Conservation (phyloP, 2,113 vertebrate genomes). For the Sinocyclocheilus anophthalmus region DNA sequence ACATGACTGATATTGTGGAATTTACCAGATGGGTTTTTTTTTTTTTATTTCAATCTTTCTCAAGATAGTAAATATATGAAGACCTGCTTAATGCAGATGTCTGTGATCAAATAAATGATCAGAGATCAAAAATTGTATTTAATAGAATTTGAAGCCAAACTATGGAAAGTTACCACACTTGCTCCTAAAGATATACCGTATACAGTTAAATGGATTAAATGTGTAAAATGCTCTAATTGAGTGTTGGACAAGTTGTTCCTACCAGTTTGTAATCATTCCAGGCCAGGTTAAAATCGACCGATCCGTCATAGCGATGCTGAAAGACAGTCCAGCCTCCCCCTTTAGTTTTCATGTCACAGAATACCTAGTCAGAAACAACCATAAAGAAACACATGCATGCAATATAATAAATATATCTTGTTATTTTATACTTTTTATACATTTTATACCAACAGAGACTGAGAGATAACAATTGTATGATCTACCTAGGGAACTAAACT, state of each 20-base stretch:
- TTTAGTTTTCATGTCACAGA: slow-evolving; percentile 82
- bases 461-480: background rate
- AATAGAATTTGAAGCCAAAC: background rate
- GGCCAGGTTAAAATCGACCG: slow-evolving; percentile 76
- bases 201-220: background rate
- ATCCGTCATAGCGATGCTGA: slow-evolving; percentile 78
- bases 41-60: background rate
- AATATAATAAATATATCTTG: background rate
- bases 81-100: background rate
- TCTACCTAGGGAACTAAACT: background rate
- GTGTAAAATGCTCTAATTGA: background rate
- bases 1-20: background rate
- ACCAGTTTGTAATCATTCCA: slow-evolving; percentile 83
- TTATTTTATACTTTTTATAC: too few relatives aligned
- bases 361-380: slow-evolving; percentile 67
- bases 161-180: background rate
- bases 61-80: background rate
- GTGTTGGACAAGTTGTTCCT: slow-evolving; percentile 27
- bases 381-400: slow-evolving; percentile 5
- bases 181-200: background rate
- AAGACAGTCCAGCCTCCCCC: slow-evolving; percentile 84
- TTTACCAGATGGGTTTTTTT: background rate
- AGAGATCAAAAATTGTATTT: background rate
- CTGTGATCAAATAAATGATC: background rate
- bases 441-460: too few relatives aligned